Percentiles rank a stretch among this genome's conserved stretches.
These are phyloP conservation scores for Todiramphus saurophagus DNA, from an alignment of 2,113 vertebrate species.

Conservation along the genomic window DNA sequence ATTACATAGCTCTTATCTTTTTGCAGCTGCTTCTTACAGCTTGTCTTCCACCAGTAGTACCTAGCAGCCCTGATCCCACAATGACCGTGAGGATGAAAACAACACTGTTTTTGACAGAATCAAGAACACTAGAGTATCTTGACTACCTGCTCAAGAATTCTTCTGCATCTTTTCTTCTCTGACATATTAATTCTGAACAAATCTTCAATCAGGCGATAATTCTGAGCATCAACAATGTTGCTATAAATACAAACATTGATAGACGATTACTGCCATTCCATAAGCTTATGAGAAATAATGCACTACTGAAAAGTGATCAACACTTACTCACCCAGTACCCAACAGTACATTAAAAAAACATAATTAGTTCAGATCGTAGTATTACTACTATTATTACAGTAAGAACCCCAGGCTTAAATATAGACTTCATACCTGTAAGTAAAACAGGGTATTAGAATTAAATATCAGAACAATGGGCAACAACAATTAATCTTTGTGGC, in stretches of 20 bases:
- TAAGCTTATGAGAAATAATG: background rate
- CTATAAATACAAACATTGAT: slow-evolving; percentile 71
- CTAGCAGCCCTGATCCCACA: background rate
- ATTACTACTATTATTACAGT: background rate
- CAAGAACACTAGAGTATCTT: background rate
- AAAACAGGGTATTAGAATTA: background rate
- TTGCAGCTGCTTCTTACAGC: background rate
- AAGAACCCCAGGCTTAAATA: background rate
- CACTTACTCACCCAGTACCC: background rate
- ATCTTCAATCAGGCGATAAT: slow-evolving; percentile 94
- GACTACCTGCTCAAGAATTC: slow-evolving; percentile 94
- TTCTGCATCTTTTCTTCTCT: slow-evolving; percentile 93
- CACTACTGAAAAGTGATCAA: background rate
- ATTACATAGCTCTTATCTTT: background rate
- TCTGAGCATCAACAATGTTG: slow-evolving; percentile 96
- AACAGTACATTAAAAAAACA: background rate
- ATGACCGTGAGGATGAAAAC: background rate
- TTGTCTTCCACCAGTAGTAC: background rate
- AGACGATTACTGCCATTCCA: background rate
- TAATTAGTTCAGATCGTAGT: background rate
- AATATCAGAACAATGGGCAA: background rate
- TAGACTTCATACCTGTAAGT: background rate
- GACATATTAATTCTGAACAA: slow-evolving; percentile 91
- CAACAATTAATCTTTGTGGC: background rate
- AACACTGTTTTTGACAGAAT: background rate